Evolutionary conservation across 23 tunicate species (phyloP), one percentile per base, ranked within the genome.

Genomic region (Oikopleura dioica): DNA sequence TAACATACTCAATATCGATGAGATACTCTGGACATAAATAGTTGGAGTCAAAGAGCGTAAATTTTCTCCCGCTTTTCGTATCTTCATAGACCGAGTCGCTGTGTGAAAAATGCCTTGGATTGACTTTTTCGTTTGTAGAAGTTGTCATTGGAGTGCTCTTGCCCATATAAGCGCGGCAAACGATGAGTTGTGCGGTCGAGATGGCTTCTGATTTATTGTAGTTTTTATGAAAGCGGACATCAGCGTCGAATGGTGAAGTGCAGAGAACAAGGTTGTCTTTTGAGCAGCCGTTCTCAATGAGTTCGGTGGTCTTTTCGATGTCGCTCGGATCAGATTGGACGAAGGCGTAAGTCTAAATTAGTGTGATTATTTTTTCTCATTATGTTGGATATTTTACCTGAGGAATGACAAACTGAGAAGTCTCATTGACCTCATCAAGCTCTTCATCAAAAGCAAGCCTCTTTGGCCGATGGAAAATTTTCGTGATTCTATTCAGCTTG

Each of bases 1-100:
- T 82, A 68, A 82, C 37, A 44, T 91, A 91, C 77, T 91, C 97
- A 37, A 91, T 76, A 50, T 91, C 84, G 58, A 91, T 81, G 69
- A 91, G 76, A 50, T 91, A 91, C 69, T 91, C 97, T 35, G 97
- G 97, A 24, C 85, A 69, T 1, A 91, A 80, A 32, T 85, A 79
- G 37, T 81, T 51, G 24, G 50, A 68, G 34, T 85, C 84, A 50
- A 82, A 80, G 35, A 91, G 78, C 9, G 16, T 44, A 16, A 9
- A 44, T 44, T 44, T 44, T 44, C 55, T 9, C 9, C 55, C 55
- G 16, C 16, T 44, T 9, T 9, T 9, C 55, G 55, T 44, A 9
- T 44, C 55, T 9, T 44, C 55, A 44, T 44, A 44, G 16, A 44
- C 16, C 55, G 55, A 44, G 16, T 44, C 55, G 55, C 16, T 16